phyloP scores from a whole-genome alignment of 2,888 invertebrate species.

The Ormyrus pomaceus region DNA sequence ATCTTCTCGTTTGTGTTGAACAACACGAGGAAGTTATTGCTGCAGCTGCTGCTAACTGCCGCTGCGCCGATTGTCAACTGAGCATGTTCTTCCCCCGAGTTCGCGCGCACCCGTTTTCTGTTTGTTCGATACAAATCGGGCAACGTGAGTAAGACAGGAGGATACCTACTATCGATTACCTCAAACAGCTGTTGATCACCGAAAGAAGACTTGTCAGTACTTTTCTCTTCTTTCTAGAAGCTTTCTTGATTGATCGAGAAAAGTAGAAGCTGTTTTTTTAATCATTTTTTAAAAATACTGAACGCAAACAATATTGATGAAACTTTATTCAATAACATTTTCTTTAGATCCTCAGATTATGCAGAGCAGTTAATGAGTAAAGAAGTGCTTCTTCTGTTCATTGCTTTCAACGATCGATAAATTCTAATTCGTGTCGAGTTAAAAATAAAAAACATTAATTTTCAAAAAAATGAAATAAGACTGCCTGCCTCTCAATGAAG shows the following conservation, averaged over 20 bases:
- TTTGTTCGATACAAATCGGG: conserved; percentile 41
- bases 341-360: too few species aligned
- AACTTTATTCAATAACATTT: not conserved
- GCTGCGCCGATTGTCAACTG: conserved; percentile 33
- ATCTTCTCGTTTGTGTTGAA: not conserved
- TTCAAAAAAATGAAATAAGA: too few species aligned
- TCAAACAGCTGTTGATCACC: not conserved
- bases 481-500: too few species aligned
- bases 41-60: not conserved
- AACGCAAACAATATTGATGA: not conserved
- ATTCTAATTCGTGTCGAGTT: too few species aligned
- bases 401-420: too few species aligned
- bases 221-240: too few species aligned
- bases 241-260: not conserved
- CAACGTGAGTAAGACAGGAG: not conserved
- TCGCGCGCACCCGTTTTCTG: not conserved
- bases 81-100: not conserved
- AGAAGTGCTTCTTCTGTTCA: too few species aligned
- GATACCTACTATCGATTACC: not conserved
- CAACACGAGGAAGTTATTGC: not conserved
- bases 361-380: too few species aligned
- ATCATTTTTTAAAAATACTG: not conserved
- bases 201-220: too few species aligned
- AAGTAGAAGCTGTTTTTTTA: not conserved
- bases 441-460: too few species aligned